Evolutionary conservation across 1,140 invertebrate genomes (phyloP).

Genomic region (Megathymus violae): DNA sequence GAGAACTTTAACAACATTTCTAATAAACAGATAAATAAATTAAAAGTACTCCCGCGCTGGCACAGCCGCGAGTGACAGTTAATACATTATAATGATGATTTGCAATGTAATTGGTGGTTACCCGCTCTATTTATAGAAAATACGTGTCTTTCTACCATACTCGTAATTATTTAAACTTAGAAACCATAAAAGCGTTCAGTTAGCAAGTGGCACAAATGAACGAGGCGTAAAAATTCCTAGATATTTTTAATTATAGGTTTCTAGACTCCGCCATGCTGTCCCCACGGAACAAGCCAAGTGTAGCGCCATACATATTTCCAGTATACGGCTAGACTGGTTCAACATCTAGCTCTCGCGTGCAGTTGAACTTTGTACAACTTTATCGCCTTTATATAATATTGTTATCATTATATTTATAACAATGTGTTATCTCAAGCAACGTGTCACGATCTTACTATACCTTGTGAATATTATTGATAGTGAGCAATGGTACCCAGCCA

Average conservation of each 20-base stretch:
- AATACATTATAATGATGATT: too few species aligned
- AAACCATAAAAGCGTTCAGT: constrained; percentile 9
- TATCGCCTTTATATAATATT: too few species aligned
- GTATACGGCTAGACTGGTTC: constrained; percentile 28
- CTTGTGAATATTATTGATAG: not conserved
- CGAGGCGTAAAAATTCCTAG: constrained; percentile 65
- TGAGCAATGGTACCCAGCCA: constrained; percentile 13
- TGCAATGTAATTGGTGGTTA: too few species aligned
- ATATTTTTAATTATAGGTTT: constrained; percentile 58
- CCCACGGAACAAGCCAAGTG: constrained; percentile 39
- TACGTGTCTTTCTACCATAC: too few species aligned
- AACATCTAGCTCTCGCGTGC: not conserved
- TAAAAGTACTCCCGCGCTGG: too few species aligned
- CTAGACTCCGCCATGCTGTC: constrained; percentile 51
- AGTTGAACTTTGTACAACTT: too few species aligned
- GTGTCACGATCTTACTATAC: not conserved
- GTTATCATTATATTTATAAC: too few species aligned
- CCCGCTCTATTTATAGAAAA: too few species aligned
- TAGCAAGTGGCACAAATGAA: constrained; percentile 55
- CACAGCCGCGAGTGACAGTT: too few species aligned
- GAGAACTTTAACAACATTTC: too few species aligned
- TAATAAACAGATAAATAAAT: too few species aligned
- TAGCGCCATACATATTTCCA: constrained; percentile 38
- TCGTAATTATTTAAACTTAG: not conserved
- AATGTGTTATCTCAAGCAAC: constrained; percentile 2